Evolutionary conservation across 2,888 invertebrate genomes (phyloP), one percentile per base, ranked within the genome.

Genomic region (Nasonovia ribisnigri): DNA sequence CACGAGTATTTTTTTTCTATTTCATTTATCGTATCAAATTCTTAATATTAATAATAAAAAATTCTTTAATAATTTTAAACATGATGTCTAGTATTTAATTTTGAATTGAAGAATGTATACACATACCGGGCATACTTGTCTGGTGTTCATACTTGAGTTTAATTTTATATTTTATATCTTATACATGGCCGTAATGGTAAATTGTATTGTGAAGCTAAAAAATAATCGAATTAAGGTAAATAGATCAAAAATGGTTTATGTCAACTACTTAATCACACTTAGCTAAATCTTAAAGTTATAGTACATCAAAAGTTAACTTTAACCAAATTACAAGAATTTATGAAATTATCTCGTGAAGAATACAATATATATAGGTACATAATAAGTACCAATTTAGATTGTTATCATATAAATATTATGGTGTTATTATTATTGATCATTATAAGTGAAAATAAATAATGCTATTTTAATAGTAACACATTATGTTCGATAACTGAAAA

Each of bases 161-260:
- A 5, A 36, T 77, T 77, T 77, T 77, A 36, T 77, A 20, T n/a
- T 67, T 36, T 54, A 3, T 5, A 54, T 0, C 13, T 51, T 51
- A 16, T 51, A 16, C n/a, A n/a, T 24, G n/a, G 16, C 6, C 6
- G 16, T 36, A 10, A 46, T 46, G 20, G 46, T 67, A n/a, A 51
- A 29, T 36, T 67, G 5, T 67, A 20, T 11, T 60, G 24, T 24
- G 46, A 48, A n/a, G 4, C 24, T 90, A 20, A 48, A 90, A 3
- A 84, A 54, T 91, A 42, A 91, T 91, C 16, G 26, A 84, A 84
- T 13, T 84, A 29, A 43, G 16, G 29, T 54, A 77, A 54, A 42
- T 54, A 29, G 42, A 91, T 91, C 20, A 42, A 54, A 84, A 84
- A 54, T 84, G 48, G 54, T 77, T 90, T 54, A 84, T 42, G 51